phyloP scores from a whole-genome alignment of 2,113 vertebrate species.

The Hippocampus comes region DNA sequence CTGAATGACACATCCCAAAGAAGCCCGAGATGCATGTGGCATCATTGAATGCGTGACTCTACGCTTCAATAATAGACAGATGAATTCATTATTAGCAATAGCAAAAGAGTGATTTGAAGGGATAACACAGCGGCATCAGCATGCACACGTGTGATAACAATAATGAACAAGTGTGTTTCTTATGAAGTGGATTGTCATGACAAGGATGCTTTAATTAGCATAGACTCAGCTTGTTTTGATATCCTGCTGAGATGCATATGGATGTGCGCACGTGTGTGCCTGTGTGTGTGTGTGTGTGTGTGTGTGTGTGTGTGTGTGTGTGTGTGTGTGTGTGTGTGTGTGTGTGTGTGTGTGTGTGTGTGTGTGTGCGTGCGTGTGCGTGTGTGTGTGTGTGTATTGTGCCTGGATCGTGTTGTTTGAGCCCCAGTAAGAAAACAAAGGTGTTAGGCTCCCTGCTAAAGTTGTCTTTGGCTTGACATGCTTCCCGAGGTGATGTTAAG shows the following conservation, averaged over 20 bases:
- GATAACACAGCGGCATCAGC: conserved; percentile 53
- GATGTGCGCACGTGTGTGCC: no score
- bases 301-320: no score
- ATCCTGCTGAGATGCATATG: conserved; percentile 37
- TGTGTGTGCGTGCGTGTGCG: not conserved
- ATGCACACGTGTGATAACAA: conserved; percentile 56
- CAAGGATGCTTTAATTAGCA: conserved; percentile 73
- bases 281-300: no score
- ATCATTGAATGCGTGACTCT: conserved; percentile 26
- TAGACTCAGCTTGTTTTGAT: conserved; percentile 66
- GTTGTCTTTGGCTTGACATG: not conserved
- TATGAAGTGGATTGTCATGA: conserved; percentile 61
- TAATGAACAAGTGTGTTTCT: conserved; percentile 64
- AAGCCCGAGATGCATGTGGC: conserved; percentile 33
- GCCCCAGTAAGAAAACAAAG: not conserved
- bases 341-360: not conserved
- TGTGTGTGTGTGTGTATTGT: not conserved
- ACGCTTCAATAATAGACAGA: conserved; percentile 24
- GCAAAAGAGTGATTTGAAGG: conserved; percentile 57
- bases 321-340: no score
- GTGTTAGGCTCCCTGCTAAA: not conserved
- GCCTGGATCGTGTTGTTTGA: not conserved
- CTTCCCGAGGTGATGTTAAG: not conserved
- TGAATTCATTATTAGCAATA: conserved; percentile 60
- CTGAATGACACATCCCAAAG: conserved; percentile 34